A percentile compares a stretch with the other conserved stretches of the same genome.
These are phyloP conservation scores for Eupithecia vulgata DNA, from an alignment of 2,888 invertebrate species.

Conservation along the genomic window DNA sequence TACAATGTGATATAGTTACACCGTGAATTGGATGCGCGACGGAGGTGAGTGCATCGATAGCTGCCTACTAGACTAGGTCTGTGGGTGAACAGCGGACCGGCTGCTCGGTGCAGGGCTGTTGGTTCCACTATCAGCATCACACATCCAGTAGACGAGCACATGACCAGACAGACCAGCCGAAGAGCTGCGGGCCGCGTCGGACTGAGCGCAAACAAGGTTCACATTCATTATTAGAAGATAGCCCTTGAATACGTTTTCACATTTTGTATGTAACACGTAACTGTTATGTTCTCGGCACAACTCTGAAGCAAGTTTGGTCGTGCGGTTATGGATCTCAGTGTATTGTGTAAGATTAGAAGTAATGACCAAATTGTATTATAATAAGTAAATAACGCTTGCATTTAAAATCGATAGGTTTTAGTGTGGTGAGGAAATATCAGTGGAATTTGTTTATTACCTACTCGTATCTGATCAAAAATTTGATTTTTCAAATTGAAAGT, in stretches of 20 bases:
- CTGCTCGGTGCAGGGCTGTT: not conserved
- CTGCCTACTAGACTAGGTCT: not conserved
- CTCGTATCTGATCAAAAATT: not conserved
- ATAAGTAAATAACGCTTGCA: slow-evolving; percentile 31
- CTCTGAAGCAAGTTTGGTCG: slow-evolving; percentile 25
- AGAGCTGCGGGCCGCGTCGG: not conserved
- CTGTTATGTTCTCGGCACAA: slow-evolving; percentile 22
- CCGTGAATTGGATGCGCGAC: slow-evolving; percentile 44
- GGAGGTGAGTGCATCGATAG: slow-evolving; percentile 10
- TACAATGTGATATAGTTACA: slow-evolving; percentile 63
- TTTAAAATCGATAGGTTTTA: slow-evolving; percentile 17
- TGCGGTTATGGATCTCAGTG: slow-evolving; percentile 40
- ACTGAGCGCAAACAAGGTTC: not conserved
- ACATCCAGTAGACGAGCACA: no score
- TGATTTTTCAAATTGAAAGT: slow-evolving; percentile 5
- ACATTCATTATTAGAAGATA: not conserved
- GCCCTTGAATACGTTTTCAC: not conserved
- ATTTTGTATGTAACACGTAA: no score
- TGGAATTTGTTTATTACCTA: slow-evolving; percentile 3
- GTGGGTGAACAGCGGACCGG: not conserved
- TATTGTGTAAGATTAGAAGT: slow-evolving; percentile 37
- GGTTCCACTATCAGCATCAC: no score
- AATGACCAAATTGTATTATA: slow-evolving; percentile 40
- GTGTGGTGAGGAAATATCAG: not conserved
- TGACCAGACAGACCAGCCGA: no score